These are phyloP conservation scores for Scaptomyza polygonia DNA, from an alignment of 2,888 invertebrate genomes.

Conservation along the genomic window DNA sequence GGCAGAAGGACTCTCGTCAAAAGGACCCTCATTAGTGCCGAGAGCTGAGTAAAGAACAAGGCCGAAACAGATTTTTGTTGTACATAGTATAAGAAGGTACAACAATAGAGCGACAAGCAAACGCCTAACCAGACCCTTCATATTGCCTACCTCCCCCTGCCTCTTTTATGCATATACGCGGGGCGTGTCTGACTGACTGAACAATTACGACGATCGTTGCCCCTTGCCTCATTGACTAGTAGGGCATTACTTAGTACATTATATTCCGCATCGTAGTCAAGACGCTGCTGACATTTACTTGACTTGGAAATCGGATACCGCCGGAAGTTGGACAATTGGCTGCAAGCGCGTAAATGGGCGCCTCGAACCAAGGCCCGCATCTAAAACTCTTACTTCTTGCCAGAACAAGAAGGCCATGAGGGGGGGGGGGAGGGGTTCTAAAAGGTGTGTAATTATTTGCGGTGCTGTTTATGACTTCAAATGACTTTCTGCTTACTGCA, in stretches of 20 bases:
- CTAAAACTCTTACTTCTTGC: slow-evolving; percentile 55
- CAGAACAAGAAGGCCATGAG: not conserved
- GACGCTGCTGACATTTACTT: slow-evolving; percentile 76
- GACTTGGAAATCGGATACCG: slow-evolving; percentile 70
- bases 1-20: slow-evolving; percentile 59
- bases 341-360: slow-evolving; percentile 61
- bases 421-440: slow-evolving; percentile 11
- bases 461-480: slow-evolving; percentile 68
- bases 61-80: slow-evolving; percentile 24
- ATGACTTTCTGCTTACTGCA: slow-evolving; percentile 39
- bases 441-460: slow-evolving; percentile 73
- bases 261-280: slow-evolving; percentile 43
- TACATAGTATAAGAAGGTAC: slow-evolving; percentile 26
- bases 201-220: slow-evolving; percentile 62
- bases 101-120: slow-evolving; percentile 53
- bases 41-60: slow-evolving; percentile 68
- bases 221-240: not conserved
- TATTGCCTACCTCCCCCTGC: slow-evolving; percentile 2
- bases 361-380: slow-evolving; percentile 32
- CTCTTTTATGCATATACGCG: slow-evolving; percentile 16
- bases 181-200: slow-evolving; percentile 70
- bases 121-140: slow-evolving; percentile 50
- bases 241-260: slow-evolving; percentile 10
- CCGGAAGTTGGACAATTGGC: slow-evolving; percentile 78
- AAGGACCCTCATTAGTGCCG: slow-evolving; percentile 75